Conservation (phyloP, 2,888 invertebrate genomes). For the Junonia oenone region DNA sequence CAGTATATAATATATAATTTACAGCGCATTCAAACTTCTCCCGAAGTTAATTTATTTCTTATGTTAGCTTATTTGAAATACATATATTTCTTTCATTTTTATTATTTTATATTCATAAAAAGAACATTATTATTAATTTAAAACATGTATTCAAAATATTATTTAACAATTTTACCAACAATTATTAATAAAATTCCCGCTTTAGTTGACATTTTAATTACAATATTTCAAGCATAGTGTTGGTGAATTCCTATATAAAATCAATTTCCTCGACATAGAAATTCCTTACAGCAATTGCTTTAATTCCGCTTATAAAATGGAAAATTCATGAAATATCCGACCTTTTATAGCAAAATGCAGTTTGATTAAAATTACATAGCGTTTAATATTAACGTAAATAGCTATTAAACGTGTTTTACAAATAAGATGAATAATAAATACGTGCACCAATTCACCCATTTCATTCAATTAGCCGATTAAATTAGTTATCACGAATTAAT, state of each 20-base stretch:
- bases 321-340: conserved; percentile 7
- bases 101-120: too few species aligned
- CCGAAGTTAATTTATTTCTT: too few species aligned
- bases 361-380: background rate
- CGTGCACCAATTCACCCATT: too few species aligned
- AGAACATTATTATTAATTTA: too few species aligned
- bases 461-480: too few species aligned
- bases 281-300: conserved; percentile 12
- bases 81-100: too few species aligned
- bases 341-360: background rate
- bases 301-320: conserved; percentile 4
- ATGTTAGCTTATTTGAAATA: too few species aligned
- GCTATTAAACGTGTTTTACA: background rate
- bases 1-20: too few species aligned
- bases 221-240: conserved; percentile 1
- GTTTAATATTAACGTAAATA: background rate
- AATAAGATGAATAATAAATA: background rate
- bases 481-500: too few species aligned
- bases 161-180: background rate
- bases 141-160: background rate
- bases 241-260: conserved; percentile 11
- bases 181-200: background rate
- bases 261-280: conserved; percentile 17
- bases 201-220: background rate
- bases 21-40: too few species aligned